These are phyloP conservation scores for Norana najaformis DNA, from an alignment of 2,888 invertebrate species.

Conservation along the genomic window DNA sequence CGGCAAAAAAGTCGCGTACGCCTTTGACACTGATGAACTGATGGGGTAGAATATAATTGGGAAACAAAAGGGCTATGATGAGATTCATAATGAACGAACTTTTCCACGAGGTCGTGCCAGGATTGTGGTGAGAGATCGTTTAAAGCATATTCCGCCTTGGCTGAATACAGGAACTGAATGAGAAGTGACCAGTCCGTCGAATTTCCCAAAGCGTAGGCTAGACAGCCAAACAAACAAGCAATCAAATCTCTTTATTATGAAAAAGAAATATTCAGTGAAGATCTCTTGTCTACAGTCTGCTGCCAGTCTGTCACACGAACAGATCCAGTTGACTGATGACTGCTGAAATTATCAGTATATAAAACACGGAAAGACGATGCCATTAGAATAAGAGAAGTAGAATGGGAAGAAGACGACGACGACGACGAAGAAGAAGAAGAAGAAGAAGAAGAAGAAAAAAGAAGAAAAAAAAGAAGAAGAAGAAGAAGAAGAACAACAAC, in stretches of 20 bases:
- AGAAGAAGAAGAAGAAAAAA: background rate
- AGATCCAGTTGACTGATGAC: background rate
- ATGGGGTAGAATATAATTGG: too few species aligned
- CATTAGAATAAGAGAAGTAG: background rate
- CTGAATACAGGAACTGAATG: conserved; percentile 31
- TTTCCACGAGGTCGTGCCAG: conserved; percentile 35
- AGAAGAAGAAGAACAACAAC: background rate
- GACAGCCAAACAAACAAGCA: background rate
- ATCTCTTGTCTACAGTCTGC: background rate
- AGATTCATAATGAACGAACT: conserved; percentile 19
- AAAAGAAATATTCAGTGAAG: background rate
- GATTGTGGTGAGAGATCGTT: conserved; percentile 35
- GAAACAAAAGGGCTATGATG: background rate
- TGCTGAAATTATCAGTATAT: background rate
- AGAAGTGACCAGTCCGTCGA: background rate
- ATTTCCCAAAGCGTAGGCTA: background rate
- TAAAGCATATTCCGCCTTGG: conserved; percentile 35
- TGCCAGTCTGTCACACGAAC: background rate
- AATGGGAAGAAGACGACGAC: background rate
- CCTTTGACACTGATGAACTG: too few species aligned
- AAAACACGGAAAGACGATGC: background rate
- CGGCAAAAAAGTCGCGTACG: too few species aligned
- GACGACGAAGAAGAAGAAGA: background rate
- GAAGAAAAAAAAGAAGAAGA: too few species aligned
- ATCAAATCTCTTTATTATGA: background rate